These are phyloP conservation scores for Cyanoramphus novaezelandiae DNA, from an alignment of 2,113 vertebrate species.

Conservation along the genomic window DNA sequence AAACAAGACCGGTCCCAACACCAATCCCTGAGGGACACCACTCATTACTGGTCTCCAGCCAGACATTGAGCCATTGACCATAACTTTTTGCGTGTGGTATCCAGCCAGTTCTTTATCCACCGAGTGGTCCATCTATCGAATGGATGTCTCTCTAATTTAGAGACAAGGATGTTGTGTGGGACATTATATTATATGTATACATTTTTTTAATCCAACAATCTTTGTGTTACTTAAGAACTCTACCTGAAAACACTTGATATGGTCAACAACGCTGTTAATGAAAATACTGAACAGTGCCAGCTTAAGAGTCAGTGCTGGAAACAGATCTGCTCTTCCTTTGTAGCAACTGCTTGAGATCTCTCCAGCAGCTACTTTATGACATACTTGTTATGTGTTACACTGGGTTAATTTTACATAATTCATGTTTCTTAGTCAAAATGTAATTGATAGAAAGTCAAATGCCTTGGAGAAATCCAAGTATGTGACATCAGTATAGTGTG, in stretches of 20 bases:
- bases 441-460: background rate
- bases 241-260: background rate
- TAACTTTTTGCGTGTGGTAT: no score
- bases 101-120: no score
- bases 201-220: constrained; percentile 1
- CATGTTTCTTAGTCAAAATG: background rate
- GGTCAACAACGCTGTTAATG: background rate
- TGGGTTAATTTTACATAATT: background rate
- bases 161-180: no score
- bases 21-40: no score
- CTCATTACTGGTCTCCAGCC: no score
- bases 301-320: background rate
- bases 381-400: background rate
- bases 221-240: background rate
- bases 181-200: background rate
- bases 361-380: background rate
- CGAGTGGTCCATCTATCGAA: no score
- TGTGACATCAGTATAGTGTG: background rate
- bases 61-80: no score
- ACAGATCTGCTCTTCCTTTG: background rate
- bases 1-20: no score
- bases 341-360: background rate
- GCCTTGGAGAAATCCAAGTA: constrained; percentile 25
- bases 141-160: no score
- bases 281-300: background rate